These are phyloP conservation scores for Thysanoteuthis rhombus DNA, from an alignment of 2,888 invertebrate species.

Conservation along the genomic window DNA sequence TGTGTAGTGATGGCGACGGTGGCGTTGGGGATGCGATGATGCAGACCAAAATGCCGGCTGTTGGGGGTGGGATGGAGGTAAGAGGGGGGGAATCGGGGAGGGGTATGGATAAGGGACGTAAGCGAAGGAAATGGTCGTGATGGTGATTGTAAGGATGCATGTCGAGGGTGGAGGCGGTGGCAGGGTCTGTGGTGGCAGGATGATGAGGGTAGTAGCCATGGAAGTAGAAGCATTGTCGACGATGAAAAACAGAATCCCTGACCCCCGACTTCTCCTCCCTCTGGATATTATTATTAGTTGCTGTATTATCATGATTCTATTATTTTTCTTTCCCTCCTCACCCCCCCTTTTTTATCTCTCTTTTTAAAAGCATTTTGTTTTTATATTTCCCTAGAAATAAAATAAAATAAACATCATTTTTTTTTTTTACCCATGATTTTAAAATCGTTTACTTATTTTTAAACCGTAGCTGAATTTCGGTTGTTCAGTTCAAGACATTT, in stretches of 20 bases:
- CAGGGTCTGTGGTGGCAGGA: neutral
- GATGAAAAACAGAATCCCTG: conserved; percentile 12
- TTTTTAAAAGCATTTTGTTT: neutral
- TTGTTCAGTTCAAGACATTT: no score
- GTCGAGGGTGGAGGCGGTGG: neutral
- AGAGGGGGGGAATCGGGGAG: neutral
- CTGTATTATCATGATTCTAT: neutral
- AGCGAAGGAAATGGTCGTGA: conserved; percentile 1
- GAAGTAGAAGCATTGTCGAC: neutral
- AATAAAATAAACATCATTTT: no score
- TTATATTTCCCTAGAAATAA: neutral
- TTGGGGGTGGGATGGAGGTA: neutral
- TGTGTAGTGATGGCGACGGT: neutral
- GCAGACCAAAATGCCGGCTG: neutral
- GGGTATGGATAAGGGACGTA: neutral
- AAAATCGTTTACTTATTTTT: neutral
- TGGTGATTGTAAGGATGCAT: neutral
- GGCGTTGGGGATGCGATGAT: neutral
- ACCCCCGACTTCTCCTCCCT: neutral
- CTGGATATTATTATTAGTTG: neutral
- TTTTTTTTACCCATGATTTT: neutral
- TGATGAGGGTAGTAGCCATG: neutral
- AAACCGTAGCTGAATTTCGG: neutral
- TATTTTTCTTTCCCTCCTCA: neutral
- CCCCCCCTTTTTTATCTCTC: neutral